phyloP scores from a whole-genome alignment of 2,797 vertebrate species.

The Molossus molossus region DNA sequence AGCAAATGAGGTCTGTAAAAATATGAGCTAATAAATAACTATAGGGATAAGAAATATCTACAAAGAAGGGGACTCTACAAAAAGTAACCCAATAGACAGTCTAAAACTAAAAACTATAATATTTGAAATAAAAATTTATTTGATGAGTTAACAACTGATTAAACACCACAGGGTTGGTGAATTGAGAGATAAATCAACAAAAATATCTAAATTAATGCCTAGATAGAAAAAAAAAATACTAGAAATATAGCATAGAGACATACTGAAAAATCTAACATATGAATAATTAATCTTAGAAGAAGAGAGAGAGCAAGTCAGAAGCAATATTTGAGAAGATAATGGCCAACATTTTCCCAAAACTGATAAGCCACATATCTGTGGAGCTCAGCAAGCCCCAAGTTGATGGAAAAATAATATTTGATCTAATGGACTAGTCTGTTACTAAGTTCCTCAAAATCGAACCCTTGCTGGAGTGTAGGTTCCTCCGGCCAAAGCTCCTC shows the following conservation, averaged over 20 bases:
- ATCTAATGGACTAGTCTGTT: not conserved
- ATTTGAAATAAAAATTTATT: not conserved
- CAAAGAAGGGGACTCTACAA: not conserved
- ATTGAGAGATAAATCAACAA: not conserved
- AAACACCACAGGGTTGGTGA: not conserved
- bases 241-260: not conserved
- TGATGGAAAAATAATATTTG: not conserved
- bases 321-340: not conserved
- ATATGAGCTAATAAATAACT: not conserved
- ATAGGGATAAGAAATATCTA: not conserved
- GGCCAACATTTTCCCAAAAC: not conserved
- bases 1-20: not conserved
- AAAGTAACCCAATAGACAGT: not conserved
- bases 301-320: not conserved
- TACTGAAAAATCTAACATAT: not conserved
- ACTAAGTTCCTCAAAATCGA: not conserved
- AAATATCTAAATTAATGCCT: not conserved
- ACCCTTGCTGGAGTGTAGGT: not conserved
- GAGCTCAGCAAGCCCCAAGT: not conserved
- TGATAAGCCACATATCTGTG: not conserved
- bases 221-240: not conserved
- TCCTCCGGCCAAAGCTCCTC: not conserved
- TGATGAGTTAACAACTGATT: not conserved
- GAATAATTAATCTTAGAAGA: not conserved
- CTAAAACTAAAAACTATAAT: not conserved